Evolutionary conservation across 2,113 vertebrate species (phyloP).

Genomic region (Odontesthes bonariensis): DNA sequence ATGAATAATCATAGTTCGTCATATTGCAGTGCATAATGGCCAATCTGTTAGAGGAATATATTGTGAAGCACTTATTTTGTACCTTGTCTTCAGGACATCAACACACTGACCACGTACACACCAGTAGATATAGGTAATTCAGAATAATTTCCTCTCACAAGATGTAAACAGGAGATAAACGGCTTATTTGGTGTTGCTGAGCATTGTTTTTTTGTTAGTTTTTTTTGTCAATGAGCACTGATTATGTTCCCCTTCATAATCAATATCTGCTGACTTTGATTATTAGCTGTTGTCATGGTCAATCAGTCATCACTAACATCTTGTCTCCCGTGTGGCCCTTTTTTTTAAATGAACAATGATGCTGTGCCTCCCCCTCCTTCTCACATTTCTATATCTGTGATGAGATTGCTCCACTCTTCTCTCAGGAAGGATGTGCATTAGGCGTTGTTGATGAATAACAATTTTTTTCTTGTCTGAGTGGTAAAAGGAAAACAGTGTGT

Average conservation of each 20-base stretch:
- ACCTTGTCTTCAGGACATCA: neutral
- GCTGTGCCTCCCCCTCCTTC: conserved; percentile 45
- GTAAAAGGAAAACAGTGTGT: conserved; percentile 49
- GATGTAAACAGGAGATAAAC: conserved; percentile 60
- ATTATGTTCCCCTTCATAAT: conserved; percentile 74
- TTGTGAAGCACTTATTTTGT: neutral
- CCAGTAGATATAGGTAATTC: conserved; percentile 21
- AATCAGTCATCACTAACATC: conserved; percentile 73
- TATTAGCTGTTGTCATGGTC: conserved; percentile 71
- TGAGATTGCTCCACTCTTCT: conserved; percentile 62
- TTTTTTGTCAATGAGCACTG: conserved; percentile 73
- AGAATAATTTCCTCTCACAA: conserved; percentile 42
- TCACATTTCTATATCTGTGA: conserved; percentile 61
- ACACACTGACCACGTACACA: neutral
- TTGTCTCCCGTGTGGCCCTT: conserved; percentile 53
- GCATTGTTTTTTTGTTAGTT: conserved; percentile 50
- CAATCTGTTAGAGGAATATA: neutral
- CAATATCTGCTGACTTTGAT: conserved; percentile 79
- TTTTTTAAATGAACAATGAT: conserved; percentile 72
- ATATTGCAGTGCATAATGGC: neutral
- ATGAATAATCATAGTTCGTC: neutral
- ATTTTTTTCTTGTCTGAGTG: conserved; percentile 25
- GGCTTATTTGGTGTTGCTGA: conserved; percentile 48
- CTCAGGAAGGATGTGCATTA: conserved; percentile 66
- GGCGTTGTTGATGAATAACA: conserved; percentile 70